Percentiles rank a stretch among this genome's conserved stretches.
Conservation (phyloP, 2,113 vertebrate genomes). For the Microcebus jonahi region DNA sequence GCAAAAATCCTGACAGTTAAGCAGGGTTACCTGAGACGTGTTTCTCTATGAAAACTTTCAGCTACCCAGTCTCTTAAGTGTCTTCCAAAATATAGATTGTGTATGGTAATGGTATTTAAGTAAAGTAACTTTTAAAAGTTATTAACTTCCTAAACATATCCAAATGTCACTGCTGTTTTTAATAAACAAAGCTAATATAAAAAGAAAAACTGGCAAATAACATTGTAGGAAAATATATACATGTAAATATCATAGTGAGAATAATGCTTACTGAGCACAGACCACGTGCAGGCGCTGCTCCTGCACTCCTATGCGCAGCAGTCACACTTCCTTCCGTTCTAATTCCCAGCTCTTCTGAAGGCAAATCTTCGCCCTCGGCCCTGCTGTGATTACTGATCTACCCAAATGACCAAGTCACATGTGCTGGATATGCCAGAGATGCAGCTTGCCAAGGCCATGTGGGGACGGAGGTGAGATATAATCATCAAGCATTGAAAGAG, state of each 20-base stretch:
- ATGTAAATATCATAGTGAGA: neutral
- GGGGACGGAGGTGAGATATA: neutral
- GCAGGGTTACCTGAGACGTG: neutral
- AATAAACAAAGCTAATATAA: neutral
- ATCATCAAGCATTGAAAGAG: too few species aligned
- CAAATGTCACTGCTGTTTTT: neutral
- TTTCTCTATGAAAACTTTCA: neutral
- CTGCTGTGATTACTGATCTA: neutral
- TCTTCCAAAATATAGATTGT: neutral
- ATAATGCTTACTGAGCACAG: rapidly evolving
- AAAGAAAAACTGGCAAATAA: neutral
- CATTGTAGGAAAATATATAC: neutral
- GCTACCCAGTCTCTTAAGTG: neutral
- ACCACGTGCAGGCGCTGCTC: rapidly evolving
- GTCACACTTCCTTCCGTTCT: too few species aligned
- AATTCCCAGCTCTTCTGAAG: neutral
- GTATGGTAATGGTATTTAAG: neutral
- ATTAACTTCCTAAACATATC: neutral
- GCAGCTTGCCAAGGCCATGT: too few species aligned
- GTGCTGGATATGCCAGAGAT: neutral
- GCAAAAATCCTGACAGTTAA: neutral
- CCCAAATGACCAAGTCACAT: neutral
- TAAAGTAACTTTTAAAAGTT: neutral
- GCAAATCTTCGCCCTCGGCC: rapidly evolving
- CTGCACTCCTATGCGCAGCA: rapidly evolving